Base-by-base conservation (phyloP, 2,797 vertebrate genomes). In the Sebastes kiyomatsui region DNA sequence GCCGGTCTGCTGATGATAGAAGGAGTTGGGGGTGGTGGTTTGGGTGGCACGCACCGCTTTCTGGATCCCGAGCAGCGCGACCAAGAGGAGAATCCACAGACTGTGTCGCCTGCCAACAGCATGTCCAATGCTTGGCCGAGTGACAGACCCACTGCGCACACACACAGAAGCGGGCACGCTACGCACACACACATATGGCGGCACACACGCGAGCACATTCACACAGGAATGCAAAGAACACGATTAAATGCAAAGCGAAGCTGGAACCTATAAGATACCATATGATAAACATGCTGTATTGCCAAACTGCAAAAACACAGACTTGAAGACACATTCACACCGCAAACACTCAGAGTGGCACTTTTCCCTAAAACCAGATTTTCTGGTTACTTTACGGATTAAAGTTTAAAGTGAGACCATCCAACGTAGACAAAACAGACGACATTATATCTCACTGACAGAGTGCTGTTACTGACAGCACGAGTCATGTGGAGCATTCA, bases 21-120 rank as follows among this genome's bases (percentile, higher is more conserved):
- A 87, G 58, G 58, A n/a, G 66, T 28, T n/a, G 64, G 56, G 58
- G 59, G 33, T 77, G 91, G 91, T 88, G 92, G 88, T 92, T 93
- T 94, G 86, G 84, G 90, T 90, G 91, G 91, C 93, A 94, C 85
- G 87, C 87, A 92, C 80, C 72, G 13, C 88, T 91, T 87, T 86
- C 77, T 84, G 84, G 82, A 79, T 90, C 83, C 72, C 67, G 77
- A 83, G 78, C 78, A 77, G 71, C 72, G 46, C 38, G 56, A 87
- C 76, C 71, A 22, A 83, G 84, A 92, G 84, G 88, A 85, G 87
- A 94, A 93, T 92, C 88, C 92, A 89, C 87, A 93, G 89, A 91
- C 85, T 67, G 82, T 28, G 74, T 64, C 72, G 85, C 75, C 87
- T 92, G 93, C 93, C 94, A 94, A 86, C 85, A 76, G 75, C 67